These are phyloP conservation scores for Conomelus anceps DNA, from an alignment of 2,888 invertebrate genomes.

Conservation along the genomic window DNA sequence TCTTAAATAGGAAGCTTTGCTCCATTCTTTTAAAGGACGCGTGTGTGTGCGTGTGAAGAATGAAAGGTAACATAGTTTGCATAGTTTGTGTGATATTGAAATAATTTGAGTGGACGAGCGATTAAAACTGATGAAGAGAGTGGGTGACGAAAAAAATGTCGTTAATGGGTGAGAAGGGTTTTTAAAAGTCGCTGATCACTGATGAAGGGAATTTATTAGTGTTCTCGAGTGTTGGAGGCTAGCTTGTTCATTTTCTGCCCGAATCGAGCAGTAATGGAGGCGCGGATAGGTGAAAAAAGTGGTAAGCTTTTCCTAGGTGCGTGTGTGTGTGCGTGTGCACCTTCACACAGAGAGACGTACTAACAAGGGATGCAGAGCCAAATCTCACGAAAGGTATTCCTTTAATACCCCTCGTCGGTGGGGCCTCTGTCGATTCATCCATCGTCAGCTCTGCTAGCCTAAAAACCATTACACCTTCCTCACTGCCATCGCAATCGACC, in stretches of 20 bases:
- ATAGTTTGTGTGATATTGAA: too few relatives aligned
- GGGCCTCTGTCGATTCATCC: neutral
- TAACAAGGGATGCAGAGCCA: neutral
- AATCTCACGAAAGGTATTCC: neutral
- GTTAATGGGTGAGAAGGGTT: neutral
- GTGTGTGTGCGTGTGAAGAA: too few relatives aligned
- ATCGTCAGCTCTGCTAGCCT: neutral
- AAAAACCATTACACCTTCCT: neutral
- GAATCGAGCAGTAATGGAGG: neutral
- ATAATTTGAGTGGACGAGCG: too few relatives aligned
- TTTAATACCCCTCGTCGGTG: neutral
- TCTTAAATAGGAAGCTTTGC: too few relatives aligned
- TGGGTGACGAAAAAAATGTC: neutral
- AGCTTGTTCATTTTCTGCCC: neutral
- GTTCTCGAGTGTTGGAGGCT: neutral
- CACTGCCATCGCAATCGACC: neutral
- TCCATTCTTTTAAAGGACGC: too few relatives aligned
- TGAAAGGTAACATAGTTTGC: too few relatives aligned
- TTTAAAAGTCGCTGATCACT: neutral
- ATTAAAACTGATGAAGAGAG: neutral
- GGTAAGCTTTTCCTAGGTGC: neutral
- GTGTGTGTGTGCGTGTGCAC: neutral
- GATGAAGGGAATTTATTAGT: neutral
- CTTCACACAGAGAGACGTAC: neutral
- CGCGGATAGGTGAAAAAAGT: neutral